phyloP scores from a whole-genome alignment of 2,113 vertebrate genomes.

The Atlantisia rogersi region DNA sequence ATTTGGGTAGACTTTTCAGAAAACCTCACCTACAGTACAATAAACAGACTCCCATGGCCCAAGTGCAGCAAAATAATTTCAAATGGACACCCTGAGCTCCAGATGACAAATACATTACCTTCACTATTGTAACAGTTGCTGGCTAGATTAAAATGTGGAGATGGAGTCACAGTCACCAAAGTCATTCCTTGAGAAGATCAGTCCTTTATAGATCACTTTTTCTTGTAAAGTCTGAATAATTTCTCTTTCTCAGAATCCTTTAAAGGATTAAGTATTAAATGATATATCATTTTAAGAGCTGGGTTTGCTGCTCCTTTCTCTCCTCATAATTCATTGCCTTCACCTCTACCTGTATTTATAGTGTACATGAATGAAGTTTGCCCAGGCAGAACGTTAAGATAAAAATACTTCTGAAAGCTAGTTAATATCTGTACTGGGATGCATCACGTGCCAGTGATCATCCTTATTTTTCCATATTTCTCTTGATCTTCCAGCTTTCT shows the following conservation, averaged over 20 bases:
- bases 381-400: not conserved
- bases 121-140: not conserved
- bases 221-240: not conserved
- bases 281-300: not conserved
- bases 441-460: not conserved
- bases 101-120: not conserved
- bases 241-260: not conserved
- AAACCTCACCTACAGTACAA: not conserved
- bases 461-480: not conserved
- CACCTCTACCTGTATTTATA: not conserved
- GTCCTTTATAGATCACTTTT: not conserved
- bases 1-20: not conserved
- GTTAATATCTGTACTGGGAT: not conserved
- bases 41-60: not conserved
- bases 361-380: not conserved
- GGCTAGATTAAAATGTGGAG: not conserved
- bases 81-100: not conserved
- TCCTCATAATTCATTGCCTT: not conserved
- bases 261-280: constrained; percentile 2
- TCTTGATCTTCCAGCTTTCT: not conserved
- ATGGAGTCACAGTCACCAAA: not conserved
- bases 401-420: not conserved
- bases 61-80: not conserved
- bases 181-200: not conserved
- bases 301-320: not conserved